Evolutionary conservation across 1,140 invertebrate genomes (phyloP), one percentile per base, ranked within the genome.

Genomic region (Trichonephila inaurata): DNA sequence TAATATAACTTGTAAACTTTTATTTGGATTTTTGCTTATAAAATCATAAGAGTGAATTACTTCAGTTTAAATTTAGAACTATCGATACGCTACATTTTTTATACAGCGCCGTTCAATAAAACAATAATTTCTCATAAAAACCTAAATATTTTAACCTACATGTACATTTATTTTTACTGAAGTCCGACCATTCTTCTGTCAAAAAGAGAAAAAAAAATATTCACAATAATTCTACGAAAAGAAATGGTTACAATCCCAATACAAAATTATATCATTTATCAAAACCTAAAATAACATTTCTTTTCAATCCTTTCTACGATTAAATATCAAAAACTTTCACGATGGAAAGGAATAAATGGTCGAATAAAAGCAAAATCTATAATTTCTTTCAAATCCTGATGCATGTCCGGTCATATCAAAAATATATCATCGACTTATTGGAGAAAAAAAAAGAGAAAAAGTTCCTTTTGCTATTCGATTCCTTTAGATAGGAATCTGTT

Each of bases 371-470:
- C 12, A 81, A 91, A 91, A 91, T 91, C 89, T 62, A 91, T 91
- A 91, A 91, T 91, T 91, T 91, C 89, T 82, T 91, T 91, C 89
- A 72, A 92, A 92, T 92, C 62, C 51, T 92, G 91, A 92, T 86
- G 66, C 91, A 92, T 92, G 91, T 72, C 83, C 33, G 19, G 82
- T 87, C 91, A 92, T 87, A 92, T 92, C 81, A 92, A 87, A 92
- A 92, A 86, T 87, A 92, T 64, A 92, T 92, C 91, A 92, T 92
- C 91, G 91, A 87, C 91, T 92, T 92, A 92, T 92, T 92, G 91
- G 77, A 62, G 83, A 21, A 86, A 86, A 10, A n/a, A 10, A 10
- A 10, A 58, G 16, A 40, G 44, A 81, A 33, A 85, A 85, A 92
- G 60, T 77, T 72, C 44, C 33, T 51, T 92, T 86, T 72, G n/a